phyloP scores from a whole-genome alignment of 2,113 vertebrate genomes.

The Hyperopisus bebe region DNA sequence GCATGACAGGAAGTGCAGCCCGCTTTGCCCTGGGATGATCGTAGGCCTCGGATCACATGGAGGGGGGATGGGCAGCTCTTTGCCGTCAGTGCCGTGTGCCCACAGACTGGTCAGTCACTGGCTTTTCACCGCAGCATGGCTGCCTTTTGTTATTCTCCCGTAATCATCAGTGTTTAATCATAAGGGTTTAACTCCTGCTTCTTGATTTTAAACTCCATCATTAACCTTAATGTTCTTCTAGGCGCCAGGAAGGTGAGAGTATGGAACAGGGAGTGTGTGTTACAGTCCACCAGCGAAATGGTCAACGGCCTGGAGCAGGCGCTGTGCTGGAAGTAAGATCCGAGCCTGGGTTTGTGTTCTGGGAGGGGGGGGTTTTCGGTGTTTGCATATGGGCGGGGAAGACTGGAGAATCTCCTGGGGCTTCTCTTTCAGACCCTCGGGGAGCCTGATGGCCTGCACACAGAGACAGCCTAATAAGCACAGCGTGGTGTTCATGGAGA shows the following conservation, averaged over 20 bases:
- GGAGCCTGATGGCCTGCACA: slow-evolving; percentile 79
- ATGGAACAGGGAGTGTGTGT: slow-evolving; percentile 80
- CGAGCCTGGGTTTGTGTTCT: not conserved
- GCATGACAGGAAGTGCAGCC: slow-evolving; percentile 63
- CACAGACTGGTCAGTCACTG: slow-evolving; percentile 62
- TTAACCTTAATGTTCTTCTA: slow-evolving; percentile 32
- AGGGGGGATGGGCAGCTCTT: slow-evolving; percentile 91
- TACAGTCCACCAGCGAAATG: slow-evolving; percentile 87
- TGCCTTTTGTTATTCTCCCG: not conserved
- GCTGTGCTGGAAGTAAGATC: slow-evolving; percentile 85
- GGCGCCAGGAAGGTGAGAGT: slow-evolving; percentile 73
- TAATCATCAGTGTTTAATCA: not conserved
- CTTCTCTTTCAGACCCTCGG: slow-evolving; percentile 72
- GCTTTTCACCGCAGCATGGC: not conserved
- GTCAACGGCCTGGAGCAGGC: slow-evolving; percentile 79
- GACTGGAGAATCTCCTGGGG: not conserved
- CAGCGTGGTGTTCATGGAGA: slow-evolving; percentile 90
- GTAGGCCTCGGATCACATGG: slow-evolving; percentile 73
- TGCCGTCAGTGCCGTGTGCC: slow-evolving; percentile 81
- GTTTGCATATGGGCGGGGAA: not conserved
- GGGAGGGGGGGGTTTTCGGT: not conserved
- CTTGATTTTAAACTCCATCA: not conserved
- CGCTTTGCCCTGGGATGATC: slow-evolving; percentile 76
- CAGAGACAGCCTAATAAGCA: slow-evolving; percentile 85
- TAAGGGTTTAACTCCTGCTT: slow-evolving; percentile 42